Evolutionary conservation across 2,888 invertebrate species (phyloP), one percentile per base, ranked within the genome.

Genomic region (Eristalinus sepulchralis): DNA sequence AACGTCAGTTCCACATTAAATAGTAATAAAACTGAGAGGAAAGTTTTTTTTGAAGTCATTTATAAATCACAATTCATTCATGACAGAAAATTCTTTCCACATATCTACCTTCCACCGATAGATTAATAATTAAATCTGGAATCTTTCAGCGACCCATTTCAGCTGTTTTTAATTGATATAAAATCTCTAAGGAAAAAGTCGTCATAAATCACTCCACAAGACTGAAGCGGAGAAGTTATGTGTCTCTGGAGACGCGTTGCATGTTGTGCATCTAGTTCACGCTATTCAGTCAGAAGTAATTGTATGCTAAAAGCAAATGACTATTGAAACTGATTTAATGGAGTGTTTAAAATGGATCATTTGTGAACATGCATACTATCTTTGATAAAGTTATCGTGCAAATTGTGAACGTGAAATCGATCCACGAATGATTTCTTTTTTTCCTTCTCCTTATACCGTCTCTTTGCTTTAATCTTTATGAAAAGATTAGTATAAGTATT

Each of bases 161-260:
- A 53, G 34, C 33, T 17, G 8, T 55, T 33, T 55, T 67, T 20
- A 68, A 68, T 68, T 55, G 20, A 68, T 22, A 34, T 20, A 9
- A 68, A 57, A 53, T 55, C 67, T 33, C 17, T 20, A 6, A 27
- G n/a, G 53, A 53, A 53, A 31, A 13, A 24, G 8, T 22, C 33
- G 57, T 68, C 57, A 34, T 34, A 22, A 68, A 57, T 33, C n/a
- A 57, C 34, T 57, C 57, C 20, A 55, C 39, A 39, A 31, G 9
- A 39, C 9, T 31, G 10, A 60, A 60, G 36, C 27, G 39, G 24
- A 59, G 36, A 22, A 36, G 47, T 60, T 24, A 17, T 20, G 20
- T n/a, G 27, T 60, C 71, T 71, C 71, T 8, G 20, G 60, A 36
- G 71, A 17, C 71, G 34, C 39, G 20, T 68, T 68, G 68, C 68